Evolutionary conservation across 2,113 vertebrate genomes (phyloP).

Genomic region (Jacana jacana): DNA sequence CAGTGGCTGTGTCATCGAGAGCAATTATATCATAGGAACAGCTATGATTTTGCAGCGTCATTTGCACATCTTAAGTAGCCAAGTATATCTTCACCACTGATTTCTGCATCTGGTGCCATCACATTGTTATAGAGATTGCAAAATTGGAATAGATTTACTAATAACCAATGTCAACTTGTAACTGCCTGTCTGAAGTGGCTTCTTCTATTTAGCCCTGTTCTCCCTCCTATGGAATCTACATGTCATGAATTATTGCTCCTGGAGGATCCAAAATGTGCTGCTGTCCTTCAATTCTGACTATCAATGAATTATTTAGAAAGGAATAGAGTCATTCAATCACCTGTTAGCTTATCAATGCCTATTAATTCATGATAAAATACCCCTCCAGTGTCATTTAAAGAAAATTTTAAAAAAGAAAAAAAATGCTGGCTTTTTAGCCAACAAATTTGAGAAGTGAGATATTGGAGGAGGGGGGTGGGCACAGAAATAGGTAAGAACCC

Average conservation of each 20-base stretch:
- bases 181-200: neutral
- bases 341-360: neutral
- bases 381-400: neutral
- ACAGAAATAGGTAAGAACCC: no score
- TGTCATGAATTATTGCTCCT: neutral
- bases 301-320: neutral
- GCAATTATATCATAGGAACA: accelerated
- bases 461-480: no score
- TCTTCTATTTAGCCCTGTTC: neutral
- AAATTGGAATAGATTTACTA: neutral
- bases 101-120: neutral
- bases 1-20: neutral
- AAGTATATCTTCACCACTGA: neutral
- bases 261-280: neutral
- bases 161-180: neutral
- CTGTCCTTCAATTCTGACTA: neutral
- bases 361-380: neutral
- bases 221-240: neutral
- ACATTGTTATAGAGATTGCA: neutral
- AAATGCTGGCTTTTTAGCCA: neutral
- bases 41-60: neutral
- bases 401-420: neutral
- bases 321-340: neutral
- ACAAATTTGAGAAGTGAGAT: neutral
- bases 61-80: neutral